Evolutionary conservation across 2,888 invertebrate species (phyloP).

Genomic region (Amphipoea oculea): DNA sequence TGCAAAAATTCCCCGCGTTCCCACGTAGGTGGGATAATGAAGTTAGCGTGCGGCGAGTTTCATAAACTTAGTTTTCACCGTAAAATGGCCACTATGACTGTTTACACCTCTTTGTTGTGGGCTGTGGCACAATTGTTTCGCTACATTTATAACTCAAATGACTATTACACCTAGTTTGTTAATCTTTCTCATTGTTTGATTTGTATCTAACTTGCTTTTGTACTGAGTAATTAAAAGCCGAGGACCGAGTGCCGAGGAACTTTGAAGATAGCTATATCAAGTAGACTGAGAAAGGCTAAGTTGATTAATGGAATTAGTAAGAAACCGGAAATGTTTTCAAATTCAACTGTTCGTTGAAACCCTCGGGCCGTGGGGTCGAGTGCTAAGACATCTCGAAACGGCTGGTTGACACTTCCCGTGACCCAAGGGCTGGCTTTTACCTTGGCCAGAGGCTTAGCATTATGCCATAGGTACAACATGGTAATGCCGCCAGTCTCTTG

Average conservation of each 20-base stretch:
- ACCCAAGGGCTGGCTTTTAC: neutral
- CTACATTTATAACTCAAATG: constrained; percentile 43
- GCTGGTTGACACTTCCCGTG: neutral
- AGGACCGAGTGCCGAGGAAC: constrained; percentile 24
- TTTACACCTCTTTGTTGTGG: constrained; percentile 53
- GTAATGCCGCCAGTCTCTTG: neutral
- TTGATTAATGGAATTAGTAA: constrained; percentile 22
- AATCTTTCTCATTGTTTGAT: constrained; percentile 55
- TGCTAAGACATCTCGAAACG: neutral
- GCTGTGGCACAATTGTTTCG: constrained; percentile 61
- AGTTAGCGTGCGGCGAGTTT: constrained; percentile 69
- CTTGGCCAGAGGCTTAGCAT: neutral
- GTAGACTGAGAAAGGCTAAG: constrained; percentile 4
- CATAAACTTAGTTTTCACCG: constrained; percentile 63
- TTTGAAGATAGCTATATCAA: constrained; percentile 21
- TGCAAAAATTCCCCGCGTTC: constrained; percentile 59
- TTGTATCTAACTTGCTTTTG: constrained; percentile 45
- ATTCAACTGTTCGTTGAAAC: neutral
- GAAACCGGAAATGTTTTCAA: constrained; percentile 9
- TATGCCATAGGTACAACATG: neutral
- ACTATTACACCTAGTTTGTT: constrained; percentile 47
- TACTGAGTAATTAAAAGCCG: constrained; percentile 39
- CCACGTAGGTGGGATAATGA: constrained; percentile 68
- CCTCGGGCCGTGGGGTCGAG: neutral
- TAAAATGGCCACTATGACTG: constrained; percentile 74